Evolutionary conservation across 2,113 vertebrate genomes (phyloP).

Genomic region (Tenrec ecaudatus): DNA sequence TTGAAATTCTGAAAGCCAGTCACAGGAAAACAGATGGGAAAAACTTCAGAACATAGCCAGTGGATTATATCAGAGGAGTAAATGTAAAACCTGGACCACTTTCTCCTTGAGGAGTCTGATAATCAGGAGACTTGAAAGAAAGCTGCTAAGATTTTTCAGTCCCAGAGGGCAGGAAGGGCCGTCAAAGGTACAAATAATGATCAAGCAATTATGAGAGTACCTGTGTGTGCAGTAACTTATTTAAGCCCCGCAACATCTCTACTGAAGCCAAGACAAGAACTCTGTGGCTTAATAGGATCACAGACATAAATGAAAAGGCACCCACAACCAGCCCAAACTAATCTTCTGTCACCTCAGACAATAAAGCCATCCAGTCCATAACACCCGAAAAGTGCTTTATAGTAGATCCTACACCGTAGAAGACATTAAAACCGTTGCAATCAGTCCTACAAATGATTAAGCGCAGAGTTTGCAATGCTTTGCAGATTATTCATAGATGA

Average conservation of each 20-base stretch:
- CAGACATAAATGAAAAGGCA: constrained; percentile 3
- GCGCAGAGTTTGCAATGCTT: background rate
- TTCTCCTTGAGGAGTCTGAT: background rate
- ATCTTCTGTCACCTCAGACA: background rate
- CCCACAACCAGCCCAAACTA: background rate
- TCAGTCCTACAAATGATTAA: background rate
- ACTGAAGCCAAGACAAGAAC: constrained; percentile 3
- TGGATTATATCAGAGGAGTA: background rate
- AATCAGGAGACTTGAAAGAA: background rate
- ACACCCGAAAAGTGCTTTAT: background rate
- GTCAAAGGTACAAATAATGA: background rate
- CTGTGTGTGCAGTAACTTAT: background rate
- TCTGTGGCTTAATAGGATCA: background rate
- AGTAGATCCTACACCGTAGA: constrained; percentile 13
- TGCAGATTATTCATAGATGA: constrained; percentile 21
- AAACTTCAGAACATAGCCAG: background rate
- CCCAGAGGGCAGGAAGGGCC: background rate
- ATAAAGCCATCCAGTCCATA: background rate
- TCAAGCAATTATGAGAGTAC: background rate
- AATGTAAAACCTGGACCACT: background rate
- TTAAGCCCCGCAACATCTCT: background rate
- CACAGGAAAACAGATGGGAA: background rate
- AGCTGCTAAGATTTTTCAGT: background rate
- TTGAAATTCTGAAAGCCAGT: background rate
- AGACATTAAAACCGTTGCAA: constrained; percentile 25